Conservation (phyloP, 2,888 invertebrate species). For the Leucania comma region DNA sequence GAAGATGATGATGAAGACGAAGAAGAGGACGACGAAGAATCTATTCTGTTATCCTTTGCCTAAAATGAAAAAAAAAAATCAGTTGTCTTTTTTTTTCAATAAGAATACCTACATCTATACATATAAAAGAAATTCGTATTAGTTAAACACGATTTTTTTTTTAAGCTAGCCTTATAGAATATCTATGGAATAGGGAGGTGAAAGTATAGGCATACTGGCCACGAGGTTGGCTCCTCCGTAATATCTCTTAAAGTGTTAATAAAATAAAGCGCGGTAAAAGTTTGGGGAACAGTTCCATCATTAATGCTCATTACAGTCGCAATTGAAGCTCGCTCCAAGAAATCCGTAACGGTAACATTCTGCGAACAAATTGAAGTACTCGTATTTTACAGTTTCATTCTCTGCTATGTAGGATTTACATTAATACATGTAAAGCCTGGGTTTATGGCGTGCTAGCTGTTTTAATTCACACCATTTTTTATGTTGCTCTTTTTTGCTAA, state of each 20-base stretch:
- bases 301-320: conserved; percentile 87
- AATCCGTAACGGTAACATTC: conserved; percentile 75
- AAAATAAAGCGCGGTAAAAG: conserved; percentile 67
- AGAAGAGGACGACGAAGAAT: conserved; percentile 75
- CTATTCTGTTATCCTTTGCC: conserved; percentile 62
- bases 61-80: conserved; percentile 55
- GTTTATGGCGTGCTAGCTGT: conserved; percentile 28
- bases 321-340: conserved; percentile 84
- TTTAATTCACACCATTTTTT: conserved; percentile 41
- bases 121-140: too few species aligned
- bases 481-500: conserved; percentile 22
- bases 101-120: too few species aligned
- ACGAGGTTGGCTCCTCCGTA: conserved; percentile 26
- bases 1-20: conserved; percentile 78
- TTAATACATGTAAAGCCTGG: conserved; percentile 34
- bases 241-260: conserved; percentile 68
- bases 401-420: conserved; percentile 35
- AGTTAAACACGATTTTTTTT: too few species aligned
- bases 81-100: neutral
- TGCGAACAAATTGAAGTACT: conserved; percentile 82
- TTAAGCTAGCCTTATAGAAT: too few species aligned
- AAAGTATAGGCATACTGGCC: too few species aligned
- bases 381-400: conserved; percentile 59
- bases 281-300: conserved; percentile 79
- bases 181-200: too few species aligned